Evolutionary conservation across 2,797 vertebrate genomes (phyloP), one percentile per base, ranked within the genome.

Genomic region (Pyrrhura leucotis): DNA sequence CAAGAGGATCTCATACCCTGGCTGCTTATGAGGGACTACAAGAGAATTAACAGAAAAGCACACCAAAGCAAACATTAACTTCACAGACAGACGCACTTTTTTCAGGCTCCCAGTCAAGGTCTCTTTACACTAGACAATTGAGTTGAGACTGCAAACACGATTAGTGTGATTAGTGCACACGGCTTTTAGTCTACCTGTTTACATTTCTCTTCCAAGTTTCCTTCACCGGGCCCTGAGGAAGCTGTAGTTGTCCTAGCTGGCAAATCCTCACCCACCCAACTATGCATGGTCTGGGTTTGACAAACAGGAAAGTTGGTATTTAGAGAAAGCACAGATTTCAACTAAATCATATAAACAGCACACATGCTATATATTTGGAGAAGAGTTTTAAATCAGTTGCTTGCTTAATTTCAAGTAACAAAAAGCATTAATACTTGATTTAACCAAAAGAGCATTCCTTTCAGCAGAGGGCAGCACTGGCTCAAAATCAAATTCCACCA

Each of bases 191-290:
- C 99, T 99, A 99, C 99, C 99, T 99, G 99, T 99, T 99, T 99
- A 98, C 99, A 99, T 96, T 98, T 99, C 91, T 99, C 99, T 97
- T 99, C 99, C 98, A 99, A 98, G 98, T 98, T 98, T 98, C 98
- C 98, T 98, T 99, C 99, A 97, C 98, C 97, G 18, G 98, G 98
- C 97, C 99, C 98, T 97, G 98, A 98, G 90, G 99, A 98, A 91
- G 98, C 95, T 84, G 98, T 96, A 93, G 98, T 96, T 98, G 98
- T 98, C 98, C 98, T 99, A 98, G 98, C 97, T 96, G 98, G 98
- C 89, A 98, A 98, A 97, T 99, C 99, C 97, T 99, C 99, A 97
- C 98, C 98, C 97, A 98, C 98, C 98, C 98, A 99, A 98, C 98
- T 99, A 98, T 98, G 98, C 98, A 99, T 98, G 94, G 98, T 99